These are phyloP conservation scores for Cercopithecus diana DNA, from an alignment of 2,797 vertebrate genomes.

Conservation along the genomic window DNA sequence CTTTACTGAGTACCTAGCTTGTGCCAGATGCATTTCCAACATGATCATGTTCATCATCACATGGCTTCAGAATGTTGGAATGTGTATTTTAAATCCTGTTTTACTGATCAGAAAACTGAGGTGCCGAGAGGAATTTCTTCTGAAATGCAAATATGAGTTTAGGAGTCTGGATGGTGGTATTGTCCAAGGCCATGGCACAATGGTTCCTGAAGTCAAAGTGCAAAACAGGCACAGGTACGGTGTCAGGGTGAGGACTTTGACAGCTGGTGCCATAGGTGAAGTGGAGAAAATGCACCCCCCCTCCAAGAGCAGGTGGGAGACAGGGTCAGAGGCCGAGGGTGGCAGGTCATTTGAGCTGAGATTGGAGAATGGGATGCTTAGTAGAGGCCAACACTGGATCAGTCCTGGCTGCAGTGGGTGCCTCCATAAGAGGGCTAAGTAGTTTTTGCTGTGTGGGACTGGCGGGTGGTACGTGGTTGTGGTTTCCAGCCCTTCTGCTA, in stretches of 20 bases:
- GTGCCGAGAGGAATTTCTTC: neutral
- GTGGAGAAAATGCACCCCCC: neutral
- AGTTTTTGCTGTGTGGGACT: neutral
- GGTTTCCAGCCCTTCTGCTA: neutral
- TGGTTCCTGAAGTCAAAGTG: neutral
- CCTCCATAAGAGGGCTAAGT: neutral
- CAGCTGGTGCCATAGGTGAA: neutral
- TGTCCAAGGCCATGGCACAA: neutral
- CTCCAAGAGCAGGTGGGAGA: neutral
- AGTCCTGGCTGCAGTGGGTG: neutral
- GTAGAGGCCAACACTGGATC: neutral
- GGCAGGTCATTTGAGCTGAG: neutral
- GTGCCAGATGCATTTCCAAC: neutral
- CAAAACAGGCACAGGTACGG: neutral
- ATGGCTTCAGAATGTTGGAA: neutral
- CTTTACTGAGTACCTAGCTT: neutral
- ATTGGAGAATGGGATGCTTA: neutral
- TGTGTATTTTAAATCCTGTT: neutral
- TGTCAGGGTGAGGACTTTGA: neutral
- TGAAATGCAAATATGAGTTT: neutral
- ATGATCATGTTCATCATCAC: neutral
- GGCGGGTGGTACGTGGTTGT: neutral
- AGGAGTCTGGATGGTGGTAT: neutral
- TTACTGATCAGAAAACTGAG: neutral
- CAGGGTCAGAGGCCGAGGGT: neutral